phyloP scores from a whole-genome alignment of 2,888 invertebrate species.

The Diarsia mendica region DNA sequence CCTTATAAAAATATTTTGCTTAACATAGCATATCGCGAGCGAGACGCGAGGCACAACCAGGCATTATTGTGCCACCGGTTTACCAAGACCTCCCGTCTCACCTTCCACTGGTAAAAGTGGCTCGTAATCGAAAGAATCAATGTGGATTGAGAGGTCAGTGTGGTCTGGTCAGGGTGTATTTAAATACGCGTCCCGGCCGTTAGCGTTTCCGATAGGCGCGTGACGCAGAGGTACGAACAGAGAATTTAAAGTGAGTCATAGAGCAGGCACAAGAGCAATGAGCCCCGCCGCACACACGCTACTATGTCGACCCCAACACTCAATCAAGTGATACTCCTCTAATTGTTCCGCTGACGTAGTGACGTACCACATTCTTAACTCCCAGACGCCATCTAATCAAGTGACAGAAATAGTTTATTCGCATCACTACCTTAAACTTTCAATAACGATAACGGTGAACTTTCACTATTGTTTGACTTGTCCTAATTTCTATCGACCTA shows the following conservation, averaged over 20 bases:
- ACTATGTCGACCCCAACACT: constrained; percentile 48
- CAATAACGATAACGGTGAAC: constrained; percentile 57
- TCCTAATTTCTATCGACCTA: constrained; percentile 58
- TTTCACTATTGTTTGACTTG: constrained; percentile 65
- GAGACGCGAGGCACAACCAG: constrained; percentile 58
- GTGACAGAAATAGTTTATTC: constrained; percentile 32
- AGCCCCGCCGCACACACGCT: constrained; percentile 59
- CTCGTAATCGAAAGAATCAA: constrained; percentile 49
- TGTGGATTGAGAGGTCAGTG: constrained; percentile 56
- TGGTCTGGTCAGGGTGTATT: constrained; percentile 69
- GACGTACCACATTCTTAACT: constrained; percentile 54
- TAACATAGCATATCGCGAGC: constrained; percentile 60
- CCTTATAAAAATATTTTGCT: constrained; percentile 64
- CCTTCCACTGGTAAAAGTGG: constrained; percentile 48
- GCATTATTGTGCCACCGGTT: constrained; percentile 59
- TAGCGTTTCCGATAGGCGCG: constrained; percentile 87
- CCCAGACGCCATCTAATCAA: constrained; percentile 49
- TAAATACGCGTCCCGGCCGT: constrained; percentile 83
- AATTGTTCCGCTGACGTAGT: constrained; percentile 62
- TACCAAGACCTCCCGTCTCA: constrained; percentile 61
- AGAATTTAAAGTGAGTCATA: constrained; percentile 83
- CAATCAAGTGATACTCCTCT: constrained; percentile 56
- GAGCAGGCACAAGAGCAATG: constrained; percentile 57
- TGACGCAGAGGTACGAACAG: constrained; percentile 81
- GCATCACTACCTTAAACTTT: constrained; percentile 43